These are phyloP conservation scores for Mesembrinibis cayennensis DNA, from an alignment of 2,113 vertebrate species.

Conservation along the genomic window DNA sequence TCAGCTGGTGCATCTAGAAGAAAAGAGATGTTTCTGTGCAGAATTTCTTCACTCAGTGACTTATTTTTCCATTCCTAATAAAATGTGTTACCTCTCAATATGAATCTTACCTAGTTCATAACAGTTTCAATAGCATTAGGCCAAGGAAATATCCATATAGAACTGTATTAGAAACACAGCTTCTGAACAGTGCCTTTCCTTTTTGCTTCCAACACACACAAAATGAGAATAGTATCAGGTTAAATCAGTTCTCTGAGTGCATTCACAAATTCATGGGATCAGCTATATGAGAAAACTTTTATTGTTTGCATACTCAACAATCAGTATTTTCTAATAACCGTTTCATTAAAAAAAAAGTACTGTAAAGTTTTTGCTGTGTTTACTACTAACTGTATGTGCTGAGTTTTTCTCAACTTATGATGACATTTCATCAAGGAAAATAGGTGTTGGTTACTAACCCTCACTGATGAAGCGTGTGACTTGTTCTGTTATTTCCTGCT, in stretches of 20 bases:
- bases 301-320: neutral
- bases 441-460: neutral
- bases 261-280: neutral
- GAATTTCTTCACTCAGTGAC: neutral
- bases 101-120: neutral
- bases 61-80: neutral
- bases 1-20: neutral
- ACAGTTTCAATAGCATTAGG: neutral
- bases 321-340: neutral
- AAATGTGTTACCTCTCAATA: neutral
- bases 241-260: neutral
- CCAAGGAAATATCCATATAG: neutral
- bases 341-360: neutral
- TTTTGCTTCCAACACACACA: neutral
- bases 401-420: neutral
- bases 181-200: neutral
- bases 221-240: neutral
- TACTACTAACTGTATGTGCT: neutral
- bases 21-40: neutral
- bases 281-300: neutral
- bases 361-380: neutral
- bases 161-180: neutral
- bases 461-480: neutral
- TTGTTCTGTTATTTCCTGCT: neutral
- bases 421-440: neutral